Evolutionary conservation across 2,888 invertebrate genomes (phyloP).

Genomic region (Syrphus vitripennis): DNA sequence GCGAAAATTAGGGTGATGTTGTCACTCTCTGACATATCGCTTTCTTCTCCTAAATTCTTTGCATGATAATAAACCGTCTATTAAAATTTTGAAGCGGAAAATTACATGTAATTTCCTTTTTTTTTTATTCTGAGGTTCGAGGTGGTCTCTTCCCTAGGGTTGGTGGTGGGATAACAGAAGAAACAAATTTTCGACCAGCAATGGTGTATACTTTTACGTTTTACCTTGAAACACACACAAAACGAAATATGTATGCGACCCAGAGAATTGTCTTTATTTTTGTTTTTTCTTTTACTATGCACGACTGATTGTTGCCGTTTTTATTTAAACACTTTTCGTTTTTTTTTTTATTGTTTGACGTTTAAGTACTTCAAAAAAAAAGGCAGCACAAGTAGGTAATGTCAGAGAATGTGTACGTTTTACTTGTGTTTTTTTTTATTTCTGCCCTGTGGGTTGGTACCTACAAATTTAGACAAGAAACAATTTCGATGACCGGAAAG

Average conservation of each 20-base stretch:
- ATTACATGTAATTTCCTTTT: slow-evolving; percentile 67
- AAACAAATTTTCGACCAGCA: slow-evolving; percentile 26
- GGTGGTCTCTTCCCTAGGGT: not conserved
- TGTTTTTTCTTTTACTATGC: slow-evolving; percentile 25
- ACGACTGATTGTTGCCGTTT: slow-evolving; percentile 65
- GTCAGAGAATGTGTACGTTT: slow-evolving; percentile 41
- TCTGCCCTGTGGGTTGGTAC: not conserved
- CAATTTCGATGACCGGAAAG: slow-evolving; percentile 64
- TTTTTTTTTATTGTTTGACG: slow-evolving; percentile 38
- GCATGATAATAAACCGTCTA: slow-evolving; percentile 61
- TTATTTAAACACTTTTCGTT: slow-evolving; percentile 50
- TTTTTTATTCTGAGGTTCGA: slow-evolving; percentile 21
- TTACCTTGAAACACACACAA: slow-evolving; percentile 40
- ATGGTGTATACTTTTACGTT: slow-evolving; percentile 20
- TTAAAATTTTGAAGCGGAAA: slow-evolving; percentile 70
- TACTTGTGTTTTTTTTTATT: not conserved
- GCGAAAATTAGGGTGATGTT: slow-evolving; percentile 66
- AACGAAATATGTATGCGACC: not conserved
- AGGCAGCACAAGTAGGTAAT: slow-evolving; percentile 14
- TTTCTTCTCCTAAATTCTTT: slow-evolving; percentile 54
- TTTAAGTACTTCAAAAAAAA: slow-evolving; percentile 15
- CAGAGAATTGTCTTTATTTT: not conserved
- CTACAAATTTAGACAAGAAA: not conserved
- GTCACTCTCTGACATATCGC: slow-evolving; percentile 38
- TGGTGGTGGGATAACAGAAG: not conserved